A percentile compares a stretch with the other conserved stretches of the same genome.
These are phyloP conservation scores for Agrotis ipsilon DNA, from an alignment of 2,888 invertebrate genomes.

Conservation along the genomic window DNA sequence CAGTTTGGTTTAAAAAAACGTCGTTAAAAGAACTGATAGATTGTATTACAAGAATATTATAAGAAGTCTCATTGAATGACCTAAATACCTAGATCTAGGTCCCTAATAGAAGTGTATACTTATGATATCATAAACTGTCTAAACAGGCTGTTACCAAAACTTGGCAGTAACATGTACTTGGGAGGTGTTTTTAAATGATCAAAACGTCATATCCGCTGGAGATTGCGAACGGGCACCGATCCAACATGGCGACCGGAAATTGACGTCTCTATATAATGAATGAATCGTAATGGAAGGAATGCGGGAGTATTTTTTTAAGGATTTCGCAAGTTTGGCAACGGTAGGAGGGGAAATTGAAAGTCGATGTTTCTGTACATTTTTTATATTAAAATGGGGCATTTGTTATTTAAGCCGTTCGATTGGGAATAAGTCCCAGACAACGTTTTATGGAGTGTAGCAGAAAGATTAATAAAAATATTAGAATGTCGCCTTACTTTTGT, in stretches of 20 bases:
- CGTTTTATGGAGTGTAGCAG: background rate
- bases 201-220: conserved; percentile 79
- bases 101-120: background rate
- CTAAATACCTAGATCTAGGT: background rate
- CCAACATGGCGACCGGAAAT: conserved; percentile 82
- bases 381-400: conserved; percentile 43
- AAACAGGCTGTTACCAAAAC: conserved; percentile 52
- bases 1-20: background rate
- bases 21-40: background rate
- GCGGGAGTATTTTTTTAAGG: conserved; percentile 62
- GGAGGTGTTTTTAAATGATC: conserved; percentile 75
- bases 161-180: conserved; percentile 62
- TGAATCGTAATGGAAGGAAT: conserved; percentile 73
- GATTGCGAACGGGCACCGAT: conserved; percentile 76
- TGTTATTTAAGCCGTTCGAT: conserved; percentile 38
- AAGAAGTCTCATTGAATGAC: background rate
- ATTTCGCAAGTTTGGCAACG: conserved; percentile 57
- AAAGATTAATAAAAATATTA: conserved; percentile 8
- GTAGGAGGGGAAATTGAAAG: conserved; percentile 53
- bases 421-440: background rate
- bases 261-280: conserved; percentile 79
- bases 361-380: conserved; percentile 48
- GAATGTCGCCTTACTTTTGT: too few species aligned
- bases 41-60: background rate
- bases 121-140: background rate